Conservation (phyloP, 2,888 invertebrate species). For the Notocelia uddmanniana region DNA sequence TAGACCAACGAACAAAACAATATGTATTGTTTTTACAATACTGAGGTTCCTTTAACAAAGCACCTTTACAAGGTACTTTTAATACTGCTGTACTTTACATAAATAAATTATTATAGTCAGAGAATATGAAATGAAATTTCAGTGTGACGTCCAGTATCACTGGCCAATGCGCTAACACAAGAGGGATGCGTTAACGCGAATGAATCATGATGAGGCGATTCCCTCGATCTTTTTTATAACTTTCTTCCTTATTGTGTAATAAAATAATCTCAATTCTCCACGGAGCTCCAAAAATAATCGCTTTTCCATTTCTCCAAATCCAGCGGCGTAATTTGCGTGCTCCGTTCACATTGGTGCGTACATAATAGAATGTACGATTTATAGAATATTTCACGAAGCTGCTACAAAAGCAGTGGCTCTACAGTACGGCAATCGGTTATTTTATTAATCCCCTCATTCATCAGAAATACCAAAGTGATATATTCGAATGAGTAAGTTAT, state of each 20-base stretch:
- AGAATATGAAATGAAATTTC: too few species aligned
- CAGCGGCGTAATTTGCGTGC: constrained; percentile 39
- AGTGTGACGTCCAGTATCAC: too few species aligned
- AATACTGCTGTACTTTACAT: too few species aligned
- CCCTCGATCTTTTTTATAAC: too few species aligned
- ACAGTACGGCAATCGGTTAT: constrained; percentile 23
- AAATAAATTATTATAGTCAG: too few species aligned
- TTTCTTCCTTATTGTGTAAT: too few species aligned
- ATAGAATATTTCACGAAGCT: constrained; percentile 42
- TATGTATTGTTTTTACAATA: constrained; percentile 13
- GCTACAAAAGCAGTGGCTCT: constrained; percentile 3
- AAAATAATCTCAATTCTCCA: neutral
- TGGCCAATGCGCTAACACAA: too few species aligned
- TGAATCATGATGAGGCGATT: too few species aligned
- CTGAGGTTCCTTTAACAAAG: neutral
- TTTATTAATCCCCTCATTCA: neutral
- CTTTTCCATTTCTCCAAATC: constrained; percentile 37
- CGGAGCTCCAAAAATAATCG: constrained; percentile 34
- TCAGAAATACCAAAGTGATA: too few species aligned
- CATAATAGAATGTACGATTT: constrained; percentile 41
- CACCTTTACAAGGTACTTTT: too few species aligned
- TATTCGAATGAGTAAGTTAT: too few species aligned
- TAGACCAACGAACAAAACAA: constrained; percentile 2
- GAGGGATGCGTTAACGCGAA: too few species aligned
- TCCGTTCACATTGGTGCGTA: constrained; percentile 36